A percentile compares a stretch with the other conserved stretches of the same genome.
These are phyloP conservation scores for Hystrix cristata DNA, from an alignment of 2,113 vertebrate species.

Conservation along the genomic window DNA sequence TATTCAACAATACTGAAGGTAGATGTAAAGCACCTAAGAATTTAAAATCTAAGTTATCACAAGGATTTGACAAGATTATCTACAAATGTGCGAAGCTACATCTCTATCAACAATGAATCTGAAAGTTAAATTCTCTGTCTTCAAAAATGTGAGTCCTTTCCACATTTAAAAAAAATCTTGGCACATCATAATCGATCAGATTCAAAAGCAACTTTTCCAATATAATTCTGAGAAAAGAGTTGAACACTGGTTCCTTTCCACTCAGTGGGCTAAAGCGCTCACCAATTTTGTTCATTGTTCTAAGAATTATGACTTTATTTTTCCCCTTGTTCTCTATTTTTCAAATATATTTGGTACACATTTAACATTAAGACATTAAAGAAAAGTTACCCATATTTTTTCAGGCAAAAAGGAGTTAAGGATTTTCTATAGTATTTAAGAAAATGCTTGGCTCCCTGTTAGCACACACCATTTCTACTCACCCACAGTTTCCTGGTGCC, in stretches of 20 bases:
- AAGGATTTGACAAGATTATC: background rate
- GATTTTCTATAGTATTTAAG: constrained; percentile 18
- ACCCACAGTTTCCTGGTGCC: constrained; percentile 97
- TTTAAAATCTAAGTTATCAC: background rate
- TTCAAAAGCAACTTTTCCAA: constrained; percentile 43
- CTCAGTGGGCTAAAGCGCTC: background rate
- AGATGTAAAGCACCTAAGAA: background rate
- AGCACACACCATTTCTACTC: constrained; percentile 73
- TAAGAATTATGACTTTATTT: background rate
- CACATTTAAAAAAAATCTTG: background rate
- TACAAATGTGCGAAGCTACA: background rate
- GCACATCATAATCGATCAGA: background rate
- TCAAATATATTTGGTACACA: background rate
- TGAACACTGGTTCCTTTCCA: constrained; percentile 38
- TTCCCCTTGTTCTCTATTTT: background rate
- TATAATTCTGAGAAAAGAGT: background rate
- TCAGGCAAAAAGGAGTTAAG: background rate
- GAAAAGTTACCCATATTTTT: background rate
- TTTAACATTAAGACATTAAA: constrained; percentile 5
- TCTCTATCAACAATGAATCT: background rate
- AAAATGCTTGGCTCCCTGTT: background rate
- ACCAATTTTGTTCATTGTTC: background rate
- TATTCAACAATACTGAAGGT: background rate
- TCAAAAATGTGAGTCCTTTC: background rate
- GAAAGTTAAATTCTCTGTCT: background rate